Evolutionary conservation across 2,888 invertebrate species (phyloP), one percentile per base, ranked within the genome.

Genomic region (Leuctra nigra): DNA sequence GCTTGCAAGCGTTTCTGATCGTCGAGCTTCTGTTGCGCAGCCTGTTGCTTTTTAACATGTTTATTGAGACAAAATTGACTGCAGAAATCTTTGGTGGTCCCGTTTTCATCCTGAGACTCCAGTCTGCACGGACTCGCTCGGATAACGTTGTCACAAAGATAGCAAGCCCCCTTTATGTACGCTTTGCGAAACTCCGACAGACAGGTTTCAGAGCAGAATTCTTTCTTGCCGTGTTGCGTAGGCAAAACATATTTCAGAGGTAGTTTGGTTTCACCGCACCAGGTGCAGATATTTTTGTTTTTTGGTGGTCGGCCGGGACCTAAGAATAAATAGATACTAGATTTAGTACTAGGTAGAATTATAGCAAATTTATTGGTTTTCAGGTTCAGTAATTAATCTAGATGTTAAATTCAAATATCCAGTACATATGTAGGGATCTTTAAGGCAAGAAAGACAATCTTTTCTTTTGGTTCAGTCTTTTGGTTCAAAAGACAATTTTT

Each of bases 181-280:
- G 91, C 91, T 70, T 91, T 91, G 54, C 92, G 82, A 70, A 91
- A 93, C 74, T 91, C 91, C 1, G 87, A 84, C 47, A 93, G 78
- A 73, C 93, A 94, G 25, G 85, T 86, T 72, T 91, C 91, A 1
- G 93, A 91, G 72, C 93, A 94, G 72, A 93, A 94, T 69, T 92
- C 92, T 68, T 91, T 92, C 68, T 91, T 92, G 11, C 91, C 91
- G 69, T 89, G 87, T 67, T 88, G 88, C 2, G 87, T 87, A 9
- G 92, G 93, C 62, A 91, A 74, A 25, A 92, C 88, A 73, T 91
- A 93, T 69, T 90, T 91, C 54, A 93, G 71, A 2, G 87, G 85
- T 61, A 86, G 82, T 73, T 88, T 89, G 60, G 82, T 84, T 72
- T 91, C 90, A 57, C 84, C 86, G 70, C 91, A 91, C 91, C 91